Conservation (phyloP, 2,888 invertebrate species). For the Chironomus tentans region DNA sequence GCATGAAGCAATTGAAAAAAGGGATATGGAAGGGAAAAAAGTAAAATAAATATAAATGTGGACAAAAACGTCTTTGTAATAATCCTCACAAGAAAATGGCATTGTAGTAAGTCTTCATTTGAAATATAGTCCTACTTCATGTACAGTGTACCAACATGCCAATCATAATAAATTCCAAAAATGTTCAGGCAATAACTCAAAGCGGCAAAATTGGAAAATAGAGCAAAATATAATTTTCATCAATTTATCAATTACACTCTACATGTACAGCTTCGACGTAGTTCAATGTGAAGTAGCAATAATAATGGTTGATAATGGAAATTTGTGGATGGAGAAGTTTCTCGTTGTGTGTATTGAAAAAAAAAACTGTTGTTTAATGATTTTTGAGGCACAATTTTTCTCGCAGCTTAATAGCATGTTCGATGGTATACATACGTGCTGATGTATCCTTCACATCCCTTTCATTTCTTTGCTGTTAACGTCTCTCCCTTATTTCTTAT, state of each 20-base stretch:
- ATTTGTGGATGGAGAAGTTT: not conserved
- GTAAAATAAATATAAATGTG: not conserved
- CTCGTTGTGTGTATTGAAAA: not conserved
- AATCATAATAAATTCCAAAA: slow-evolving; percentile 26
- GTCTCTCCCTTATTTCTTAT: no score
- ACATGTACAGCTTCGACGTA: not conserved
- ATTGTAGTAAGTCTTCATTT: not conserved
- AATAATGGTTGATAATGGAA: no score
- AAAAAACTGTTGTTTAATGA: slow-evolving; percentile 16
- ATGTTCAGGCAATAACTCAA: slow-evolving; percentile 24
- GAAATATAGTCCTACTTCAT: not conserved
- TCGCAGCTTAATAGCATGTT: not conserved
- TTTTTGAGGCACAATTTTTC: slow-evolving; percentile 5
- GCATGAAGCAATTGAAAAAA: not conserved
- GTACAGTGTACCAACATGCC: slow-evolving; percentile 3
- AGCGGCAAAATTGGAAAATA: slow-evolving; percentile 7
- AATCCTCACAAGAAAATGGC: slow-evolving; percentile 1
- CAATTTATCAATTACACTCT: slow-evolving; percentile 25
- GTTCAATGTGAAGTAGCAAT: no score
- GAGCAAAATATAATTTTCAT: slow-evolving; percentile 26
- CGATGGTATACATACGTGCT: slow-evolving; percentile 23
- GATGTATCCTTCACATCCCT: not conserved
- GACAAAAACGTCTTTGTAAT: slow-evolving; percentile 1
- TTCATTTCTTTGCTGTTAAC: not conserved
- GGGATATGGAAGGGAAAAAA: not conserved